Evolutionary conservation across 2,797 vertebrate genomes (phyloP), one percentile per base, ranked within the genome.

Genomic region (Tadarida brasiliensis): DNA sequence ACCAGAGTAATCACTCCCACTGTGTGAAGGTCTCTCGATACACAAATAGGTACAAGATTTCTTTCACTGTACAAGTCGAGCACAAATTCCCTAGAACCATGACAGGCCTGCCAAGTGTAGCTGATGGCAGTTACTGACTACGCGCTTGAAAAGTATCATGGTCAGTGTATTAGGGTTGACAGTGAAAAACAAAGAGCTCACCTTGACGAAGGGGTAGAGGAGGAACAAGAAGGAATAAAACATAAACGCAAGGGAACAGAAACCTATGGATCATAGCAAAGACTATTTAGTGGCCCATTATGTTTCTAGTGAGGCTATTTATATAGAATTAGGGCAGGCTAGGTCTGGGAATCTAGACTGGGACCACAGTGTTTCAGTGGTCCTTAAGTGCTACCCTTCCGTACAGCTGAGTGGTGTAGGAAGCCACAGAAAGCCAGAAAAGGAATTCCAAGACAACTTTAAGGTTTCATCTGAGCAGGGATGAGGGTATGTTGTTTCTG

Each of bases 51-150:
- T 73, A 17, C 9, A 80, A 11, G 14, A 12, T 22, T 17, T 39
- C 39, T 73, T 65, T 39, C n/a, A 35, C 17, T 33, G 95, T 68
- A 30, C n/a, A 82, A 85, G 44, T 56, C 3, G 12, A 59, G 87
- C 54, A 7, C 59, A 91, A 77, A 78, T 44, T 74, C n/a, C 12
- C 24, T 44, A 61, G 26, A 57, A 54, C 35, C 68, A 54, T 12
- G 20, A 44, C 28, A 73, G 14, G 15, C 49, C 56, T n/a, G 4
- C 17, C 51, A 20, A 67, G 19, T 76, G 12, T n/a, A 68, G 91
- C 54, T 44, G 54, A 56, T 0, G 9, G 26, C 10, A 7, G 15
- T 17, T 77, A 73, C 0, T 19, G 2, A 44, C 4, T 11, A 30
- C 2, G 44, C 61, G 57, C 30, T 17, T 51, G 54, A 87, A 89